These are phyloP conservation scores for Eulemur mongoz DNA, from an alignment of 2,797 vertebrate genomes.

Conservation along the genomic window DNA sequence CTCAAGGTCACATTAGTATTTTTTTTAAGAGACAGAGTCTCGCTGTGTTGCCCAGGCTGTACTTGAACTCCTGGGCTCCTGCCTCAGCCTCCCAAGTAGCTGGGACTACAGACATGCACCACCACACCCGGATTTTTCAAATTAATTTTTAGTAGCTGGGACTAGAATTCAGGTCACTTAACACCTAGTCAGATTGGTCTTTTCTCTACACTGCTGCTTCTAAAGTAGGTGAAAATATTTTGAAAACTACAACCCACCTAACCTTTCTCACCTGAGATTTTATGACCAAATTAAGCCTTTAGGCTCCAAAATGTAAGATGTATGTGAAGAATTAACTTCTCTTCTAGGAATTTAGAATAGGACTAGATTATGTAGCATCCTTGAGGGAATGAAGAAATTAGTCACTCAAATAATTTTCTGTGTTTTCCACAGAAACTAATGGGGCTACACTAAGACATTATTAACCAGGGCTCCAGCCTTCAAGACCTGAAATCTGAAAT, in stretches of 20 bases:
- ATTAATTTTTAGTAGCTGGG: slow-evolving; percentile 12
- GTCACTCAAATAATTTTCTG: background rate
- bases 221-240: background rate
- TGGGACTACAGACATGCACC: background rate
- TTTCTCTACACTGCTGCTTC: background rate
- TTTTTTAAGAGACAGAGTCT: background rate
- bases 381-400: background rate
- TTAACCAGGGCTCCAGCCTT: background rate
- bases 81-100: background rate
- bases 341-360: slow-evolving; percentile 10
- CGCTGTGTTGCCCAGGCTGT: background rate
- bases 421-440: background rate
- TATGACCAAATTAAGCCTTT: background rate
- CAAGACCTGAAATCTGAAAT: background rate
- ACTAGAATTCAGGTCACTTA: slow-evolving; percentile 30
- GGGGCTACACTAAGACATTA: background rate
- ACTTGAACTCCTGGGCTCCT: background rate
- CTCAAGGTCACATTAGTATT: slow-evolving; percentile 14
- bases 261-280: background rate
- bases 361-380: background rate
- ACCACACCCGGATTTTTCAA: background rate
- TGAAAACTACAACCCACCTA: background rate
- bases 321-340: background rate
- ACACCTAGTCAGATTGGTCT: background rate
- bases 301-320: background rate